phyloP scores from a whole-genome alignment of 2,113 vertebrate species.

The Crotalus horridus region DNA sequence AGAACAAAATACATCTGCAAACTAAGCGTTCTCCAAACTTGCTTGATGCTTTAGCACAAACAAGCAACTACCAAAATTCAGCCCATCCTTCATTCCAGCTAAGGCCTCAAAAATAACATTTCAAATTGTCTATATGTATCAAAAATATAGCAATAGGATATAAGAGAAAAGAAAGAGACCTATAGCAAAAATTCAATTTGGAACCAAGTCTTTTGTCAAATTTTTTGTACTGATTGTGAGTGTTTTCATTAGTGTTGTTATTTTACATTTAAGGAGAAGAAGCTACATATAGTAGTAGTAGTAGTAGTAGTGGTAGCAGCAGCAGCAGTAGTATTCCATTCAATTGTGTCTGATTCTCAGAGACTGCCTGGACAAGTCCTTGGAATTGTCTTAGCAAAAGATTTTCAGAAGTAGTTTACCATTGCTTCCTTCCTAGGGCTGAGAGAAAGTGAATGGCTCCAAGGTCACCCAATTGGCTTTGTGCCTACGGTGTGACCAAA shows the following conservation, averaged over 20 bases:
- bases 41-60: not conserved
- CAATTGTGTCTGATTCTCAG: not conserved
- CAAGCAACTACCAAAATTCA: not conserved
- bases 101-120: not conserved
- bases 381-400: not conserved
- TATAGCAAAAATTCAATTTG: not conserved
- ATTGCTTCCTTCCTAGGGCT: not conserved
- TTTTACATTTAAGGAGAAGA: conserved; percentile 39
- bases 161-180: not conserved
- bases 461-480: not conserved
- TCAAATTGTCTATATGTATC: not conserved
- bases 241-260: not conserved
- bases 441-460: not conserved
- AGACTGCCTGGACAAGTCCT: not conserved
- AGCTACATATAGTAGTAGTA: not conserved
- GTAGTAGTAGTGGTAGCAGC: not conserved
- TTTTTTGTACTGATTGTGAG: conserved; percentile 8
- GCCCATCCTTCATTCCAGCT: not conserved
- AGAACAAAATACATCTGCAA: not conserved
- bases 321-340: not conserved
- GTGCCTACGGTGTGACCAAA: not conserved
- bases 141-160: not conserved
- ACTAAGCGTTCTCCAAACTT: not conserved
- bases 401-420: not conserved
- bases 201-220: not conserved